Conservation (phyloP, 1,140 invertebrate genomes). For the Maniola jurtina region DNA sequence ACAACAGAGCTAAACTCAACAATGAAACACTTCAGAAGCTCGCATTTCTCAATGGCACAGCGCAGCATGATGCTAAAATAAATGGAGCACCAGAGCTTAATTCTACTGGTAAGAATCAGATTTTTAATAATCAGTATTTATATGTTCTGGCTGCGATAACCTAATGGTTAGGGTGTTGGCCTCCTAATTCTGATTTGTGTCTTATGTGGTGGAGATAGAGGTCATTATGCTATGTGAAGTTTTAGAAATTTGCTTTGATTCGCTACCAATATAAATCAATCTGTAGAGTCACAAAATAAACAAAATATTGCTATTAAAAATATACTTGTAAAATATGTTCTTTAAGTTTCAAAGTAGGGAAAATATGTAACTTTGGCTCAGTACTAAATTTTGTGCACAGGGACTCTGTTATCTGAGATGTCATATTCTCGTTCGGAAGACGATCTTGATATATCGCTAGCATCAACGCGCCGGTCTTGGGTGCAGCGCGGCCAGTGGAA, state of each 20-base stretch:
- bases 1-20: constrained; percentile 83
- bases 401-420: constrained; percentile 86
- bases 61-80: constrained; percentile 77
- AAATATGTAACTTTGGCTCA: too few species aligned
- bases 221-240: too few species aligned
- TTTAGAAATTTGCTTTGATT: too few species aligned
- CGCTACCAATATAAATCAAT: too few species aligned
- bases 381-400: constrained; percentile 44
- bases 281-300: too few species aligned
- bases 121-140: background rate
- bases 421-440: constrained; percentile 94
- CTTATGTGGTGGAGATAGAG: too few species aligned
- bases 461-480: constrained; percentile 82
- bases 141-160: too few species aligned
- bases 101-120: constrained; percentile 78
- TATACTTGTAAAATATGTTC: too few species aligned
- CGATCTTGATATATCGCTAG: constrained; percentile 85
- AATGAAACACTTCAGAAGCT: constrained; percentile 90
- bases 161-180: too few species aligned
- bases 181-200: too few species aligned
- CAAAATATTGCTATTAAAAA: too few species aligned
- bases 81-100: constrained; percentile 84
- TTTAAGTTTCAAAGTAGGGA: too few species aligned
- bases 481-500: constrained; percentile 80
- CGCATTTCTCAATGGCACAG: constrained; percentile 84